Evolutionary conservation across 2,113 vertebrate genomes (phyloP).

Genomic region (Microtus montanus): DNA sequence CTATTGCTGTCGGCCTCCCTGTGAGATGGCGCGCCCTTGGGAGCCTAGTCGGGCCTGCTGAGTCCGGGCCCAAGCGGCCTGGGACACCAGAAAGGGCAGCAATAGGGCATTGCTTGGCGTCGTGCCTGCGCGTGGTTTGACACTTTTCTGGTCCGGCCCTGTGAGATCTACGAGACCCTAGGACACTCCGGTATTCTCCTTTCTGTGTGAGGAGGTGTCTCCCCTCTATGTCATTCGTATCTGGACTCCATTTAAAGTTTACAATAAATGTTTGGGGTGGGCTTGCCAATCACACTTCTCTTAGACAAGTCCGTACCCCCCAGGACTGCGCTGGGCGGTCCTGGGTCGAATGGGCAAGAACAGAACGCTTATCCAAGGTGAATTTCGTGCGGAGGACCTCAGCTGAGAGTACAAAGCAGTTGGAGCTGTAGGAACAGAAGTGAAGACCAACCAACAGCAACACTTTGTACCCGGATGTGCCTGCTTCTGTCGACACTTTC

Average conservation of each 20-base stretch:
- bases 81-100: neutral
- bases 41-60: constrained; percentile 82
- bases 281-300: constrained; percentile 71
- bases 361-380: constrained; percentile 63
- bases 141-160: neutral
- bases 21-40: constrained; percentile 90
- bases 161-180: neutral
- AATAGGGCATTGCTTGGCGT: neutral
- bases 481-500: constrained; percentile 89
- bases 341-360: neutral
- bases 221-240: constrained; percentile 58
- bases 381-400: constrained; percentile 77
- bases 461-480: constrained; percentile 87
- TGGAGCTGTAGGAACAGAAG: constrained; percentile 76
- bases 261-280: constrained; percentile 79
- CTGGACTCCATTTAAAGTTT: constrained; percentile 77
- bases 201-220: constrained; percentile 51
- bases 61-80: neutral
- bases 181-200: neutral
- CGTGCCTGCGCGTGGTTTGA: neutral
- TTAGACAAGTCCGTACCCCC: constrained; percentile 67
- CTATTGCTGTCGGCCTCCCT: constrained; percentile 92
- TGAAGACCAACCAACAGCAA: constrained; percentile 74
- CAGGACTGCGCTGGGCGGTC: neutral
- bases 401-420: constrained; percentile 77